These are phyloP conservation scores for Morone saxatilis DNA, from an alignment of 2,113 vertebrate species.

Conservation along the genomic window DNA sequence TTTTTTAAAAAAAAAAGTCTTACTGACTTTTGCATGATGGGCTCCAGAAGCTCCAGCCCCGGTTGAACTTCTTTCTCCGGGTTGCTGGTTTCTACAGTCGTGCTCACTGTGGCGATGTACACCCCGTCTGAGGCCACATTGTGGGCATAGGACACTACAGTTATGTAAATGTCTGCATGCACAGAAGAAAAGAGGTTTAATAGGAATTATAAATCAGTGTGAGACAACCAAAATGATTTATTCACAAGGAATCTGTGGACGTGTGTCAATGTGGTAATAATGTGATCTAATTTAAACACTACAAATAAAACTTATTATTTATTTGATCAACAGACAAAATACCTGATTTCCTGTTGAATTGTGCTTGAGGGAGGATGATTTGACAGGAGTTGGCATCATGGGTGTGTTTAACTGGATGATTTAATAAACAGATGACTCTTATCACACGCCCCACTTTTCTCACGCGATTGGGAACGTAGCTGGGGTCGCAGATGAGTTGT, in stretches of 20 bases:
- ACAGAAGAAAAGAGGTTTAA: not conserved
- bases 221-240: not conserved
- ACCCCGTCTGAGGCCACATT: slow-evolving; percentile 93
- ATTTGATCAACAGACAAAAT: not conserved
- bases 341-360: slow-evolving; percentile 95
- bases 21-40: slow-evolving; percentile 91
- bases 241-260: not conserved
- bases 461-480: slow-evolving; percentile 89
- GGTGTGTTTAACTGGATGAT: slow-evolving; percentile 95
- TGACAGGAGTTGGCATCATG: slow-evolving; percentile 94
- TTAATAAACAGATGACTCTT: slow-evolving; percentile 93
- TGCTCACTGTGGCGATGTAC: slow-evolving; percentile 95
- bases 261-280: not conserved
- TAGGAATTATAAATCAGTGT: not conserved
- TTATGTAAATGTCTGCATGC: slow-evolving; percentile 93
- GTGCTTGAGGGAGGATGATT: slow-evolving; percentile 96
- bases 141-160: slow-evolving; percentile 92
- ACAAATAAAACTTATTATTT: not conserved
- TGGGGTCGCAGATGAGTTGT: slow-evolving; percentile 96
- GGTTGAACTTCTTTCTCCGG: slow-evolving; percentile 94
- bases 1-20: not conserved
- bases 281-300: not conserved
- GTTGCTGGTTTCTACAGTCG: slow-evolving; percentile 89
- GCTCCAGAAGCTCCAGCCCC: slow-evolving; percentile 92
- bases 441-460: slow-evolving; percentile 92